phyloP scores from a whole-genome alignment of 1,140 invertebrate species.

The Marisa cornuarietis region DNA sequence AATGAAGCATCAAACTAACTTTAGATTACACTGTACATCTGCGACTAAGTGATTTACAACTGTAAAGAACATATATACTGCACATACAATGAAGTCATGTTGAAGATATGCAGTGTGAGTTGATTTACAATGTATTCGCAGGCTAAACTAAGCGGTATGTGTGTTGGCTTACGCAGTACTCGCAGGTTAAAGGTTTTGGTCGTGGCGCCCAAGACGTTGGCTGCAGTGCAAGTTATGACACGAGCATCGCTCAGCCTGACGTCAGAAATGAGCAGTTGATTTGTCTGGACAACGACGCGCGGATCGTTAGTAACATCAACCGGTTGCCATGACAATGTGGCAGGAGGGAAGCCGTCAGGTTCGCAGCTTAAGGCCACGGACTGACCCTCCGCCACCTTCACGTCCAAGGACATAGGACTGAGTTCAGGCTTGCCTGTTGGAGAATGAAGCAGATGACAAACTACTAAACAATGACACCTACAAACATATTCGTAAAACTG shows the following conservation, averaged over 20 bases:
- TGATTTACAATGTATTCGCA: too few relatives aligned
- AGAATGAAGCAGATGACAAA: too few relatives aligned
- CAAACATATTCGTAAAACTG: too few relatives aligned
- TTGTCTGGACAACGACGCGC: neutral
- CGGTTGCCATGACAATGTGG: conserved; percentile 3
- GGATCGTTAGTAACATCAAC: neutral
- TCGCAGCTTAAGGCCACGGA: neutral
- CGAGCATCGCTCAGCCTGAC: conserved; percentile 10
- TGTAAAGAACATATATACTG: too few relatives aligned
- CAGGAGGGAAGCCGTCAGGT: neutral
- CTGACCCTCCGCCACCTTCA: conserved; percentile 1
- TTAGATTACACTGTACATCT: too few relatives aligned
- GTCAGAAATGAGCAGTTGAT: neutral
- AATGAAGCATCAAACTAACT: too few relatives aligned
- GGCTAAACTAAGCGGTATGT: neutral
- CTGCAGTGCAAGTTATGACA: conserved; percentile 22
- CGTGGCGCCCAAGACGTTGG: conserved; percentile 24
- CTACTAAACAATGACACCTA: too few relatives aligned
- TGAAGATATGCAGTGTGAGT: too few relatives aligned
- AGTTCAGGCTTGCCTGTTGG: too few relatives aligned
- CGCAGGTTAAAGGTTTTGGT: conserved; percentile 25
- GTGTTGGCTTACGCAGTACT: conserved; percentile 31
- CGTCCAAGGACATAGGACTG: too few relatives aligned
- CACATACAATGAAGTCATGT: too few relatives aligned
- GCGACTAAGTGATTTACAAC: too few relatives aligned